Conservation (phyloP, 2,888 invertebrate genomes). For the Monochamus alternatus region DNA sequence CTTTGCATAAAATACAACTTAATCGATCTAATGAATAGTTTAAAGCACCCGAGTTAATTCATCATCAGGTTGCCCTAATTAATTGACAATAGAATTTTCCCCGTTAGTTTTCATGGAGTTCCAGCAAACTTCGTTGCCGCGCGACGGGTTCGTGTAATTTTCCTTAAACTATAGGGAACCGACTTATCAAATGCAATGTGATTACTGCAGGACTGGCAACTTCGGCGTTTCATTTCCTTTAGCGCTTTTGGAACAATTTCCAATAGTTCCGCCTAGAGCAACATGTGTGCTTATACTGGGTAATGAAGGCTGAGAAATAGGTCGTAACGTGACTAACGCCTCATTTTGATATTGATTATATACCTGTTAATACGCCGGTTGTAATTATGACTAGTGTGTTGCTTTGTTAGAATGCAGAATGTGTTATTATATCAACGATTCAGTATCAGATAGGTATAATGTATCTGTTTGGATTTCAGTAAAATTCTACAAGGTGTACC, state of each 20-base stretch:
- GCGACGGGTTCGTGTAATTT: constrained; percentile 26
- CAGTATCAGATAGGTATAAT: not conserved
- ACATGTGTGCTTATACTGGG: constrained; percentile 46
- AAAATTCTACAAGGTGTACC: not conserved
- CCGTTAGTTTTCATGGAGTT: constrained; percentile 24
- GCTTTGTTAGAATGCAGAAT: not conserved
- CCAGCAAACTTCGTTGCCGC: constrained; percentile 18
- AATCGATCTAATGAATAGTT: constrained; percentile 23
- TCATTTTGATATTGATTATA: constrained; percentile 43
- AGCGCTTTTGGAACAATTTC: constrained; percentile 42
- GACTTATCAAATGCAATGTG: constrained; percentile 37
- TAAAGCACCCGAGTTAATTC: constrained; percentile 21
- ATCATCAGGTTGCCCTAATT: constrained; percentile 31
- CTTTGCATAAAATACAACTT: constrained; percentile 18
- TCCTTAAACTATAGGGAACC: constrained; percentile 23
- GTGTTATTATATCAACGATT: not conserved
- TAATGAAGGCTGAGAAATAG: constrained; percentile 46
- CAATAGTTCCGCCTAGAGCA: constrained; percentile 49
- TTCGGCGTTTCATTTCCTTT: constrained; percentile 45
- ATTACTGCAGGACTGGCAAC: constrained; percentile 34
- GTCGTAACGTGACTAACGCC: constrained; percentile 44
- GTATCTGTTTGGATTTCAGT: not conserved
- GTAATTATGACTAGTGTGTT: constrained; percentile 1
- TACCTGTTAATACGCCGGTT: constrained; percentile 34
- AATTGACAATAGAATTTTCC: constrained; percentile 28